Base-by-base conservation (phyloP, 2,113 vertebrate genomes). In the Oncorhynchus clarkii region DNA sequence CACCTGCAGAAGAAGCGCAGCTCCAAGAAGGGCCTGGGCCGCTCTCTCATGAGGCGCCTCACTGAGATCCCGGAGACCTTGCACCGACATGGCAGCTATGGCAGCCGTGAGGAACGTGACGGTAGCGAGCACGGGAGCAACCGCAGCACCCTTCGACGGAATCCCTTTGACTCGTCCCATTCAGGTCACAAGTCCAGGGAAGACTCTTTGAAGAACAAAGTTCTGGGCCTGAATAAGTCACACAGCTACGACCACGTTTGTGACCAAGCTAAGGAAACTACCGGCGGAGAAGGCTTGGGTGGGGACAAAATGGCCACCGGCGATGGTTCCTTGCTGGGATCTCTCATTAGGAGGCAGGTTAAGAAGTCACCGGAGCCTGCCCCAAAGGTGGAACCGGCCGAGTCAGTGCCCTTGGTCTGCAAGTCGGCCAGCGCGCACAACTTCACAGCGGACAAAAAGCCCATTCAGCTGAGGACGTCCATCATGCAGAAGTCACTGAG, bases 1-100 rank as follows among this genome's bases (percentile, higher is more conserved):
- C 98, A 99, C 89, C 95, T 99, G 20, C 97, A 99, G 88, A 99
- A 99, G 90, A 99, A 99, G 89, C 95, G 98, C 84, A 99, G 96
- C 91, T 99, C 97, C 1, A 99, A 99, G 89, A 99, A 99, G 85
- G 97, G 98, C 62, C 89, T 99, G 24, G 98, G 98, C 18, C 95
- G 98, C 54, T 96, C 98, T 0, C 95, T 99, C 86, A 99, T 99
- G 96, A 94, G 95, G 34, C 94, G 98, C 3, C 99, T 99, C 71
- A 99, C 98, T 0, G 98, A 99, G 92, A 98, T 99, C 82, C 98
- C 97, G 0, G 98, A 99, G 89, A 96, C 93, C 78, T 93, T 99
- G 60, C 96, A 96, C 67, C 94, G 97, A 5, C 98, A 99, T 86
- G 96, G 95, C 80, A 98, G 97, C 74, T 94, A 99, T 86, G 96